A percentile compares a stretch with the other conserved stretches of the same genome.
Conservation (phyloP, 1,140 invertebrate genomes). For the Danaus plexippus region DNA sequence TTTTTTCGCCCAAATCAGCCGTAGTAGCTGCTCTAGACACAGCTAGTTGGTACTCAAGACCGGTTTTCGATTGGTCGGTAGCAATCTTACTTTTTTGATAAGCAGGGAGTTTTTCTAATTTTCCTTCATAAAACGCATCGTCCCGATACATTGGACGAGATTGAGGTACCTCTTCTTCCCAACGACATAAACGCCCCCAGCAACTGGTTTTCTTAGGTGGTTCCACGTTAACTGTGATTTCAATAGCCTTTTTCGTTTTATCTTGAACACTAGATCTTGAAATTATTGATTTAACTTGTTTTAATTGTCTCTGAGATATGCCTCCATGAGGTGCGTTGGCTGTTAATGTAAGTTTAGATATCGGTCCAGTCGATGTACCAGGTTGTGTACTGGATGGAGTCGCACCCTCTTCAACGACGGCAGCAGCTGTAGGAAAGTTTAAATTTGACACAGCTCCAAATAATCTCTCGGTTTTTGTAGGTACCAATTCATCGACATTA, state of each 20-base stretch:
- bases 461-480: slow-evolving; percentile 47
- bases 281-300: slow-evolving; percentile 58
- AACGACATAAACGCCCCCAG: slow-evolving; percentile 43
- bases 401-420: slow-evolving; percentile 36
- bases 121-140: slow-evolving; percentile 89
- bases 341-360: slow-evolving; percentile 45
- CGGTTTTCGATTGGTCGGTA: slow-evolving; percentile 40
- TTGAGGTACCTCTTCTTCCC: slow-evolving; percentile 54
- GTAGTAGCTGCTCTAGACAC: slow-evolving; percentile 54
- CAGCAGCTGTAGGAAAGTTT: slow-evolving; percentile 57
- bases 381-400: slow-evolving; percentile 25
- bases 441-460: slow-evolving; percentile 55
- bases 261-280: slow-evolving; percentile 51
- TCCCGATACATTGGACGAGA: slow-evolving; percentile 85
- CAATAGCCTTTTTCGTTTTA: slow-evolving; percentile 32
- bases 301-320: slow-evolving; percentile 49
- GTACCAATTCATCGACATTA: slow-evolving; percentile 28
- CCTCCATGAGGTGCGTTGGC: slow-evolving; percentile 41
- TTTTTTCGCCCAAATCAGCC: slow-evolving; percentile 47
- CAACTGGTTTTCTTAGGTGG: slow-evolving; percentile 35
- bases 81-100: slow-evolving; percentile 76
- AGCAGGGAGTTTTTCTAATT: slow-evolving; percentile 80
- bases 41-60: slow-evolving; percentile 61
- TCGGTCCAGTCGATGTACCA: slow-evolving; percentile 38
- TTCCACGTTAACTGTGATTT: slow-evolving; percentile 34